Evolutionary conservation across 2,888 invertebrate genomes (phyloP).

Genomic region (Acanthosepion lycidas): DNA sequence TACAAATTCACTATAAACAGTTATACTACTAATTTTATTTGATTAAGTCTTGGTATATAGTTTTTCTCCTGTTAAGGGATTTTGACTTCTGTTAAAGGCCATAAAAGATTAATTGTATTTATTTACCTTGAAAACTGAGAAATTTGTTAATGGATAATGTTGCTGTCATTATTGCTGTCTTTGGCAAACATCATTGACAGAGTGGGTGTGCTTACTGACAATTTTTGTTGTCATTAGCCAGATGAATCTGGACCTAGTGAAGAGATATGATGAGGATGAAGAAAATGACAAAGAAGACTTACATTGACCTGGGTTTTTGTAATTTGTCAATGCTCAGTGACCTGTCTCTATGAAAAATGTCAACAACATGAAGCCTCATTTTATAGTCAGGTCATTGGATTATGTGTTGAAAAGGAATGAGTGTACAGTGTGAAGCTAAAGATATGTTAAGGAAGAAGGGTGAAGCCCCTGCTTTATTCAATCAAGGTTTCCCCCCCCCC

Average conservation of each 20-base stretch:
- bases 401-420: background rate
- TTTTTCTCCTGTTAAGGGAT: background rate
- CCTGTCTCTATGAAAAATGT: background rate
- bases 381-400: background rate
- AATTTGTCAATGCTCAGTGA: background rate
- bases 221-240: background rate
- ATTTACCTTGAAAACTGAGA: background rate
- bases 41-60: background rate
- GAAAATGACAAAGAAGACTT: background rate
- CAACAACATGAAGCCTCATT: background rate
- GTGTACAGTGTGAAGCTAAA: background rate
- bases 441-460: background rate
- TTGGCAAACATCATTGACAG: background rate
- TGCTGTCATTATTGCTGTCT: background rate
- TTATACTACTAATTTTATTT: background rate
- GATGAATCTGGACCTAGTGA: too few species aligned
- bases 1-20: background rate
- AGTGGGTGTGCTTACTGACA: background rate
- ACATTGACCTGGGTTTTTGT: background rate
- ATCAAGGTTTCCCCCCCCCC: too few species aligned
- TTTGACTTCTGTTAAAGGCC: background rate
- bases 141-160: background rate
- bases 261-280: background rate
- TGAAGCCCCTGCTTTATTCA: too few species aligned
- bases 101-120: background rate